These are phyloP conservation scores for Egretta garzetta DNA, from an alignment of 2,113 vertebrate species.

Conservation along the genomic window DNA sequence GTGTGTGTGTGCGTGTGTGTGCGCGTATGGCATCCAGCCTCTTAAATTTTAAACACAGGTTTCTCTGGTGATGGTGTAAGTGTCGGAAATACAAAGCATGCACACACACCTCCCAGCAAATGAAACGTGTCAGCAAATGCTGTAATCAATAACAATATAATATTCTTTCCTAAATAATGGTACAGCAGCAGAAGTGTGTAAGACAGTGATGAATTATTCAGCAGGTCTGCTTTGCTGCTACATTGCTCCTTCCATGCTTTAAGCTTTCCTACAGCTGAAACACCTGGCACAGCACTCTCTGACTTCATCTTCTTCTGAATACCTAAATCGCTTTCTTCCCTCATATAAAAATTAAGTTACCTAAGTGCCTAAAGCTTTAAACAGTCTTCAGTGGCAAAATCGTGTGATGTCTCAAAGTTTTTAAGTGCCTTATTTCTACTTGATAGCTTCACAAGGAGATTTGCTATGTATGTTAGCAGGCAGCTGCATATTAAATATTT, in stretches of 20 bases:
- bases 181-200: slow-evolving; percentile 57
- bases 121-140: slow-evolving; percentile 76
- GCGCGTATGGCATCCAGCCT: not conserved
- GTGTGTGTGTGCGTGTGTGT: not conserved
- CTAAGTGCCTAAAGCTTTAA: slow-evolving; percentile 25
- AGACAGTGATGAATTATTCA: slow-evolving; percentile 80
- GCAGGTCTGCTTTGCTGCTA: slow-evolving; percentile 45
- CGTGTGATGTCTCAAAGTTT: not conserved
- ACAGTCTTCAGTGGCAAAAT: not conserved
- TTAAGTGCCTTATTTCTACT: not conserved
- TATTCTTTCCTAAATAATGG: slow-evolving; percentile 78
- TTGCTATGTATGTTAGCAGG: not conserved
- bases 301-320: slow-evolving; percentile 51
- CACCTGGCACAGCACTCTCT: slow-evolving; percentile 61
- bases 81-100: slow-evolving; percentile 52
- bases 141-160: slow-evolving; percentile 82
- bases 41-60: slow-evolving; percentile 60
- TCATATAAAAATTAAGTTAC: slow-evolving; percentile 34
- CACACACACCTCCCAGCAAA: slow-evolving; percentile 72
- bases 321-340: slow-evolving; percentile 40
- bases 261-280: slow-evolving; percentile 62
- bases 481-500: not conserved
- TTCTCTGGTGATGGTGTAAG: slow-evolving; percentile 29
- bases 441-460: not conserved
- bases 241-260: slow-evolving; percentile 52